Percentiles rank a stretch among this genome's conserved stretches.
Conservation (phyloP, 2,113 vertebrate species). For the Ptilonorhynchus violaceus region DNA sequence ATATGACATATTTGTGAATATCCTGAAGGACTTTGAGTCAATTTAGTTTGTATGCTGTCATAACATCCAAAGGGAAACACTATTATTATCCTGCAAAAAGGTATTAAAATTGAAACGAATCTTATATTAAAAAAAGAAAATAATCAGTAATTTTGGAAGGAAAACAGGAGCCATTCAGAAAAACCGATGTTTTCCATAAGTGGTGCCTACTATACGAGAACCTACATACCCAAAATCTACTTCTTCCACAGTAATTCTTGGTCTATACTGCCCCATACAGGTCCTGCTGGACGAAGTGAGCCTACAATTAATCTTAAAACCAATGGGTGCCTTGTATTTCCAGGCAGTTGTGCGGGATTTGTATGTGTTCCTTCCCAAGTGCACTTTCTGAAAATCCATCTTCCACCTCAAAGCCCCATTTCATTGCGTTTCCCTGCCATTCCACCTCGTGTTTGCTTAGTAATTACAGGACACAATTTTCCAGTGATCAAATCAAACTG, state of each 20-base stretch:
- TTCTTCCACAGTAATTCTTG: not conserved
- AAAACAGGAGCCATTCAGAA: not conserved
- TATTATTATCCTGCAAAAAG: not conserved
- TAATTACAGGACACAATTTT: constrained; percentile 62
- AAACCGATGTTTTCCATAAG: not conserved
- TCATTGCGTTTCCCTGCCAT: constrained; percentile 43
- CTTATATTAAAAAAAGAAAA: not conserved
- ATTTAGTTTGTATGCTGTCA: not conserved
- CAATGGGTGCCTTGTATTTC: not conserved
- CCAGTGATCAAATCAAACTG: constrained; percentile 55
- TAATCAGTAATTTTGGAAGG: not conserved
- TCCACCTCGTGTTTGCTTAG: constrained; percentile 25
- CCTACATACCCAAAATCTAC: not conserved
- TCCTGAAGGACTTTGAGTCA: not conserved
- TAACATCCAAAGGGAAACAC: not conserved
- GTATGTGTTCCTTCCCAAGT: not conserved
- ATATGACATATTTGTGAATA: not conserved
- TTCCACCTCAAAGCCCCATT: constrained; percentile 41
- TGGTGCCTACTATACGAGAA: not conserved
- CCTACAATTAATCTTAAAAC: not conserved
- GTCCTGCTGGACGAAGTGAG: not conserved
- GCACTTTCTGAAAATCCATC: constrained; percentile 21
- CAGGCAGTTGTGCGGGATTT: not conserved
- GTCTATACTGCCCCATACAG: constrained; percentile 39
- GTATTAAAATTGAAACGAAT: not conserved